These are phyloP conservation scores for Drosophila busckii DNA, from an alignment of 1,140 invertebrate genomes.

Conservation along the genomic window DNA sequence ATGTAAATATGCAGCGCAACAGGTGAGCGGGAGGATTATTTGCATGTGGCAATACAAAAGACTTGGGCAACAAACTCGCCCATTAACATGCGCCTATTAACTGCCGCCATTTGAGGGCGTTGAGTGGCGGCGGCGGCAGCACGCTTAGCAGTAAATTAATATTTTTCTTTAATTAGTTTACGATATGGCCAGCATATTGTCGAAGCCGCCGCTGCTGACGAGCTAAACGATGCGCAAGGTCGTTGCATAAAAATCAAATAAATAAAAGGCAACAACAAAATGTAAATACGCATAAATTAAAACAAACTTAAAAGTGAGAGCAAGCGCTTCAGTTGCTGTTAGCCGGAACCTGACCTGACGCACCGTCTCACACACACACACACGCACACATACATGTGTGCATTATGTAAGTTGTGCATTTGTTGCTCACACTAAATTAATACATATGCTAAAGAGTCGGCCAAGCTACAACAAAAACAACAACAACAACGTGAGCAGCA, in stretches of 20 bases:
- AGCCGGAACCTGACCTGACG: constrained; percentile 52
- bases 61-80: constrained; percentile 66
- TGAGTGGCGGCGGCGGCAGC: constrained; percentile 1
- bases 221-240: constrained; percentile 62
- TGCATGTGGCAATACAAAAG: constrained; percentile 46
- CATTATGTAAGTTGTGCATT: constrained; percentile 25
- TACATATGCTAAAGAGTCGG: constrained; percentile 29
- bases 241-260: constrained; percentile 73
- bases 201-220: constrained; percentile 25
- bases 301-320: constrained; percentile 9
- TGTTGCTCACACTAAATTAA: no score
- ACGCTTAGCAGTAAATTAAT: constrained; percentile 9
- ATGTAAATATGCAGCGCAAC: not conserved
- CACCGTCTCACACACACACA: not conserved
- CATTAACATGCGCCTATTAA: no score
- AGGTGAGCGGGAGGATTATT: not conserved
- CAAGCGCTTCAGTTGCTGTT: constrained; percentile 16
- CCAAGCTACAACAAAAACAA: constrained; percentile 10
- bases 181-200: constrained; percentile 10
- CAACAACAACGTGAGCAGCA: not conserved
- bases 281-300: constrained; percentile 47
- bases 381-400: not conserved
- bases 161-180: constrained; percentile 48
- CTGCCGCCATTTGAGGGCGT: not conserved
- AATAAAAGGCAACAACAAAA: constrained; percentile 40